Percentiles rank a stretch among this genome's conserved stretches.
Conservation (phyloP, 2,888 invertebrate genomes). For the Polydrusus cervinus region DNA sequence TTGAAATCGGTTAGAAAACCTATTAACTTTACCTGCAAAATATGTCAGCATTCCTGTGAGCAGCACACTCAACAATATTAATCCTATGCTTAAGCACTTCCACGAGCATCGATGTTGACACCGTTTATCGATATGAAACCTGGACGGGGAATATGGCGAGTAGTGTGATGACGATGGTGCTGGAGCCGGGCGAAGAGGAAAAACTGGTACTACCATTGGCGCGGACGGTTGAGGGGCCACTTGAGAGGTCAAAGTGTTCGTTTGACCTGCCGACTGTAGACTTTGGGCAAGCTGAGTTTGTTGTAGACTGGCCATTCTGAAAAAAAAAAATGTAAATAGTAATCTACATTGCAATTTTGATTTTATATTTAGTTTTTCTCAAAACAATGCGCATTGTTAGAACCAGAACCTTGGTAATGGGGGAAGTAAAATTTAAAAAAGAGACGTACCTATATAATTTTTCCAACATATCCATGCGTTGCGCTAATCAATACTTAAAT, state of each 20-base stretch:
- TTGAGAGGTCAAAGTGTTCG: slow-evolving; percentile 73
- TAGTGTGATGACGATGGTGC: slow-evolving; percentile 81
- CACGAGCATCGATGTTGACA: slow-evolving; percentile 96
- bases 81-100: slow-evolving; percentile 95
- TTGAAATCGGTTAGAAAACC: background rate
- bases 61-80: slow-evolving; percentile 92
- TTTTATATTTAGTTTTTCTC: too few species aligned
- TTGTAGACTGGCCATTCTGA: slow-evolving; percentile 73
- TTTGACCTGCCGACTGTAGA: slow-evolving; percentile 77
- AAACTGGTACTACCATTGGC: slow-evolving; percentile 91
- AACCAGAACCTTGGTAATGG: too few species aligned
- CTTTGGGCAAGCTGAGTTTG: slow-evolving; percentile 75
- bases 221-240: slow-evolving; percentile 81
- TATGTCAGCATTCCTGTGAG: slow-evolving; percentile 95
- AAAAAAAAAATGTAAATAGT: slow-evolving; percentile 61
- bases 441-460: too few species aligned
- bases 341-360: background rate
- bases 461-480: too few species aligned
- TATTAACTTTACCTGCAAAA: slow-evolving; percentile 85
- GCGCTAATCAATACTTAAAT: too few species aligned
- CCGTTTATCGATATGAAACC: slow-evolving; percentile 95
- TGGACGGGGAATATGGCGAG: slow-evolving; percentile 92
- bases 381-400: too few species aligned
- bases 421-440: too few species aligned
- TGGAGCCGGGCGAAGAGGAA: slow-evolving; percentile 80